Percentiles rank a stretch among this genome's conserved stretches.
Evolutionary conservation across 2,797 vertebrate species (phyloP).

Genomic region (Balearica regulorum): DNA sequence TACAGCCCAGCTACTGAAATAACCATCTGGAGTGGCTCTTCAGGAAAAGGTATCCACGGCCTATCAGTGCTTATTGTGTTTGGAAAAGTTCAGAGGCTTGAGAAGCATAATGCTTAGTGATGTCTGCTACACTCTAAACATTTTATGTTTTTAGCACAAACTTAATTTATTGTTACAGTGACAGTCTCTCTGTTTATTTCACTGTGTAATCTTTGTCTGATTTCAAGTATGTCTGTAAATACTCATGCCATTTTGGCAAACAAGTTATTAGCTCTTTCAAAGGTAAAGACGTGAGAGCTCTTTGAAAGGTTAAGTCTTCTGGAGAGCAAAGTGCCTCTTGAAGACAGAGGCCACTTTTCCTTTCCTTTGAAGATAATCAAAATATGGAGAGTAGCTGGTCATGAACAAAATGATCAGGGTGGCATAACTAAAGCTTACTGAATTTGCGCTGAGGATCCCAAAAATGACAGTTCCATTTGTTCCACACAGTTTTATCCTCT

Average conservation of each 20-base stretch:
- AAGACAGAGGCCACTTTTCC: constrained; percentile 40
- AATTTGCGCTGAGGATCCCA: constrained; percentile 61
- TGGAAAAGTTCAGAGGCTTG: constrained; percentile 27
- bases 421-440: constrained; percentile 57
- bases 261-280: constrained; percentile 47
- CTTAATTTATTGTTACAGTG: constrained; percentile 44
- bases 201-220: constrained; percentile 44
- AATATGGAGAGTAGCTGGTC: constrained; percentile 44
- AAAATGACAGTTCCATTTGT: constrained; percentile 53
- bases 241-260: constrained; percentile 36
- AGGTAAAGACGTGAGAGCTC: constrained; percentile 25
- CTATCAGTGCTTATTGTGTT: constrained; percentile 17
- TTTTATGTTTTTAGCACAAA: not conserved
- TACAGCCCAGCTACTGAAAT: not conserved
- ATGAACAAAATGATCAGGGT: constrained; percentile 56
- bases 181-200: constrained; percentile 44
- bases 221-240: constrained; percentile 60
- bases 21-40: not conserved
- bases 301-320: constrained; percentile 58
- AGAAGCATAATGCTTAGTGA: not conserved
- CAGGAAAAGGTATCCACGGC: constrained; percentile 18
- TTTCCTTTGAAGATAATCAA: constrained; percentile 64
- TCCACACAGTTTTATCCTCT: constrained; percentile 55
- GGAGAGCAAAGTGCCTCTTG: constrained; percentile 50
- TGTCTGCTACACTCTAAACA: constrained; percentile 24